These are phyloP conservation scores for Busseola fusca DNA, from an alignment of 2,888 invertebrate species.

Conservation along the genomic window DNA sequence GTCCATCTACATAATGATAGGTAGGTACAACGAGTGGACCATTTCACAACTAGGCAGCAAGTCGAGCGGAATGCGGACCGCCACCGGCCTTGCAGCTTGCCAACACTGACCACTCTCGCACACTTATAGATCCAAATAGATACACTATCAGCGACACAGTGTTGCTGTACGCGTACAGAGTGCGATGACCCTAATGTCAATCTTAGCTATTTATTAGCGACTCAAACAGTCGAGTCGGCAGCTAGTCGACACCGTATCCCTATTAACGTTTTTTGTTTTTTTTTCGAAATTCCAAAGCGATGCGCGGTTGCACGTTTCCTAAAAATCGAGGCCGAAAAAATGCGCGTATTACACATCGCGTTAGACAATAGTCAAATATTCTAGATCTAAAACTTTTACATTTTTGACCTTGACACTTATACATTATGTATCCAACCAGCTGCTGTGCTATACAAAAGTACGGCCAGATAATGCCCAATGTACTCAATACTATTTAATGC, in stretches of 20 bases:
- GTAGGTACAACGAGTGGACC: slow-evolving; percentile 76
- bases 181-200: slow-evolving; percentile 71
- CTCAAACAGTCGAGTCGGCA: slow-evolving; percentile 23
- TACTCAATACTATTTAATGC: slow-evolving; percentile 20
- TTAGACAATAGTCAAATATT: not conserved
- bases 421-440: slow-evolving; percentile 27
- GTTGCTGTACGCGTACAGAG: slow-evolving; percentile 70
- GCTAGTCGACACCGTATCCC: slow-evolving; percentile 15
- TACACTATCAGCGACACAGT: slow-evolving; percentile 70
- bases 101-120: slow-evolving; percentile 85
- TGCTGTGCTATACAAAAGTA: slow-evolving; percentile 9
- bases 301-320: slow-evolving; percentile 7
- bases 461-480: slow-evolving; percentile 1
- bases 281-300: slow-evolving; percentile 13
- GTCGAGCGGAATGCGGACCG: slow-evolving; percentile 85
- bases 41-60: slow-evolving; percentile 81
- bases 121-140: slow-evolving; percentile 77
- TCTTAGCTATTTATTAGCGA: slow-evolving; percentile 49
- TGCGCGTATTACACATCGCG: not conserved
- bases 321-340: slow-evolving; percentile 10
- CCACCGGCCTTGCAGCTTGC: slow-evolving; percentile 86
- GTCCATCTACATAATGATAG: slow-evolving; percentile 68
- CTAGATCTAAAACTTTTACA: slow-evolving; percentile 8
- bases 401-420: slow-evolving; percentile 31
- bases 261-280: slow-evolving; percentile 10